Base-by-base conservation (phyloP, 2,797 vertebrate genomes). In the Capromys pilorides region DNA sequence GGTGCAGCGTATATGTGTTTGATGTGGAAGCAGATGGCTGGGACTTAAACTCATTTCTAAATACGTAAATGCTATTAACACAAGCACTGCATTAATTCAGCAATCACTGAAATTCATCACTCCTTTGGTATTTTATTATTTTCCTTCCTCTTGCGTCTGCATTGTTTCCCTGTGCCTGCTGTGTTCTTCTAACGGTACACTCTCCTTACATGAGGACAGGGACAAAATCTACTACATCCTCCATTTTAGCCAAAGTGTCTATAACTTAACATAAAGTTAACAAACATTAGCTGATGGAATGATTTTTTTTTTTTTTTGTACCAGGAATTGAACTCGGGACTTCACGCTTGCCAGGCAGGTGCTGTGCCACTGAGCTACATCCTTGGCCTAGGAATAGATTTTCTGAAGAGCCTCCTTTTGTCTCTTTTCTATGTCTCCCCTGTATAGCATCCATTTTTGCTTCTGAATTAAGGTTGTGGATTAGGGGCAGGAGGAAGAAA, bases 1-100 rank as follows among this genome's bases (percentile, higher is more conserved):
- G 75, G 84, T 54, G 61, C 39, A 26, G 84, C 2, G 28, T 61
- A 28, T 81, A 10, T 81, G 49, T 82, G 57, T 77, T 19, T 92
- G 86, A 93, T 62, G 86, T 90, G 85, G 77, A 26, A 94, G 78
- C 94, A 95, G 95, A 95, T 96, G 95, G 95, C 57, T 96, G 83
- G 77, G 62, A 89, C 83, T 94, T 90, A 90, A 88, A 84, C 87
- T 93, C 51, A 89, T 91, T 96, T 95, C 75, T 92, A 80, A 94
- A 95, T 77, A 77, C 41, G 26, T 77, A 95, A 84, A 28, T 67
- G 82, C 61, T 66, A 94, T 64, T 77, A 95, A 91, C 80, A 81
- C 61, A 87, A 91, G 87, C 78, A 57, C 77, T 41, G 39, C 39
- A 83, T 92, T 82, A 22, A 79, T 59, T 89, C 91, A 91, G 89